Evolutionary conservation across 2,113 vertebrate species (phyloP).

Genomic region (Coptodon rendalli): DNA sequence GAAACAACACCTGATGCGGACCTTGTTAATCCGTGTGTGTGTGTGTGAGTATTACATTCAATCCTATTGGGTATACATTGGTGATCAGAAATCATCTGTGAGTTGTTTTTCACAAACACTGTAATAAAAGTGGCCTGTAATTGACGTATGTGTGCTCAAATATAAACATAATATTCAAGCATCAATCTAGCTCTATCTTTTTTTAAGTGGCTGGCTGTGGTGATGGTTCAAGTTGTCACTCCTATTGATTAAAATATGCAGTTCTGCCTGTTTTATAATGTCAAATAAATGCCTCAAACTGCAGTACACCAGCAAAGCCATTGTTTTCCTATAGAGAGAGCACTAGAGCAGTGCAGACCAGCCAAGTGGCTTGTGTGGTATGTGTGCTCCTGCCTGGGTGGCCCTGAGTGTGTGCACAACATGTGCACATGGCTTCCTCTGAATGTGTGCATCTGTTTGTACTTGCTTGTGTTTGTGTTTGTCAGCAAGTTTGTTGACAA

Average conservation of each 20-base stretch:
- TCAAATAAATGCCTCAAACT: slow-evolving; percentile 17
- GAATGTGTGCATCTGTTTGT: slow-evolving; percentile 60
- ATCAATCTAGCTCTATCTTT: neutral
- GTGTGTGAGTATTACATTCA: neutral
- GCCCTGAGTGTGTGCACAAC: slow-evolving; percentile 8
- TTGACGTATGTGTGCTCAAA: neutral
- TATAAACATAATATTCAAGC: neutral
- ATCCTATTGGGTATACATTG: neutral
- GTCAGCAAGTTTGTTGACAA: slow-evolving; percentile 66
- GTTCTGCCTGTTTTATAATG: slow-evolving; percentile 8
- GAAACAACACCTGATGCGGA: neutral
- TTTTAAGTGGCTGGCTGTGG: neutral
- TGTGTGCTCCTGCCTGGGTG: neutral
- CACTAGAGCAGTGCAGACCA: neutral
- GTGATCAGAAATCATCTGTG: neutral
- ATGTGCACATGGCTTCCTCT: slow-evolving; percentile 22
- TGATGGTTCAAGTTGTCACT: neutral
- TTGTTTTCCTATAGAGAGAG: slow-evolving; percentile 27
- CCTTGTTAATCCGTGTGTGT: neutral
- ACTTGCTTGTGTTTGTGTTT: slow-evolving; percentile 60
- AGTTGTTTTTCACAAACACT: neutral
- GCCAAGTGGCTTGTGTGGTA: neutral
- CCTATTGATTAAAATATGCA: neutral
- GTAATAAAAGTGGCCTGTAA: neutral
- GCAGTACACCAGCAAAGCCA: neutral